Conservation (phyloP, 1,140 invertebrate genomes). For the Halictus rubicundus region DNA sequence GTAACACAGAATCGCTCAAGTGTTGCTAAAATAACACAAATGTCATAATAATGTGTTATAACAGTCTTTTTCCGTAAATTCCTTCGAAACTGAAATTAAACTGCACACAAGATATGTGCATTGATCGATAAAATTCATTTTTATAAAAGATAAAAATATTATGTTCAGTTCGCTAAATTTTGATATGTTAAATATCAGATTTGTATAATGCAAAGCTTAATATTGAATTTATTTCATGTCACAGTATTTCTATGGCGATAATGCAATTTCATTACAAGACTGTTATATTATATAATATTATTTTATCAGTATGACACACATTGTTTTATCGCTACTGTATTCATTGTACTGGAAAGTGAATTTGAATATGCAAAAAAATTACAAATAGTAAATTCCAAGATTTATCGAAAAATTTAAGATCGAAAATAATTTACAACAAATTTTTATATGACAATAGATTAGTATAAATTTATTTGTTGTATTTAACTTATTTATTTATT, state of each 20-base stretch:
- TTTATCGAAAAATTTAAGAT: background rate
- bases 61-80: background rate
- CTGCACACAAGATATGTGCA: too few species aligned
- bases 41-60: background rate
- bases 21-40: conserved; percentile 19
- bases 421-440: background rate
- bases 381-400: background rate
- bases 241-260: background rate
- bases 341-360: background rate
- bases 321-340: background rate
- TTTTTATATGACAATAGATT: background rate
- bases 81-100: background rate
- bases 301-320: background rate
- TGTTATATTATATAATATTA: background rate
- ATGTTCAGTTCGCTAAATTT: background rate
- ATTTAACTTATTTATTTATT: background rate
- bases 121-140: background rate
- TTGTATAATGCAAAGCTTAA: background rate
- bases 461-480: background rate
- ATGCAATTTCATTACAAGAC: background rate
- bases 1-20: conserved; percentile 27
- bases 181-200: background rate
- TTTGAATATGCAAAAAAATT: background rate
- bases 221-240: background rate
- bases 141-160: background rate